Base-by-base conservation (phyloP, 2,797 vertebrate species). In the Tragopan temminckii region DNA sequence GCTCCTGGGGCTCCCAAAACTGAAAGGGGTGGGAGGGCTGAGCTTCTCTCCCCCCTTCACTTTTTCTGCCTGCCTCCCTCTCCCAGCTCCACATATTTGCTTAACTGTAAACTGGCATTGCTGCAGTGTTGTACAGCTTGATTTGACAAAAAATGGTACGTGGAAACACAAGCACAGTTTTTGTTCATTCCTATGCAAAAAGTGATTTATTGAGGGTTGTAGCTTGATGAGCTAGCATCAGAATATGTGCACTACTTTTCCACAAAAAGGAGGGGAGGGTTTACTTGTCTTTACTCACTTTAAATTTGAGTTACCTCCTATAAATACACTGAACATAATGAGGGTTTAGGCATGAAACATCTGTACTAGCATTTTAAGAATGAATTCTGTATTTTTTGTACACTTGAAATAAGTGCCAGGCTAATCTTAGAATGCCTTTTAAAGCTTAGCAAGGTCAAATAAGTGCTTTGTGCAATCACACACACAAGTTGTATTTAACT, bases 341-440 rank as follows among this genome's bases (percentile, higher is more conserved):
- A 93, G 89, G 80, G 87, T 92, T 93, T 94, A 77, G 80, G 71
- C 92, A 88, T 86, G 91, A 92, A 86, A 86, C 87, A 78, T 55
- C 82, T 86, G 92, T 80, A 81, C 80, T 52, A 62, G 84, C 61
- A 59, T 80, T 93, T 89, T 68, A 81, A 89, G 85, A 95, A 85
- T 20, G 1, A 61, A 81, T 89, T 90, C 50, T 88, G 61, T 72
- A 15, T 23, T 72, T 88, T 95, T 94, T 63, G 27, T 86, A 55
- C 88, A 89, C 38, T 95, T 81, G 66, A 83, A 93, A 91, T 94
- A 91, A 53, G 90, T 77, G 91, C 84, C 74, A 87, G 71, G 83
- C 84, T 93, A 94, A 96, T 90, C 93, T 94, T 92, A 78, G 85
- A 88, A 80, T 85, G 88, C 89, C 89, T 94, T 89, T 40, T 93